Evolutionary conservation across 2,888 invertebrate genomes (phyloP).

Genomic region (Iselma pallidipennis): DNA sequence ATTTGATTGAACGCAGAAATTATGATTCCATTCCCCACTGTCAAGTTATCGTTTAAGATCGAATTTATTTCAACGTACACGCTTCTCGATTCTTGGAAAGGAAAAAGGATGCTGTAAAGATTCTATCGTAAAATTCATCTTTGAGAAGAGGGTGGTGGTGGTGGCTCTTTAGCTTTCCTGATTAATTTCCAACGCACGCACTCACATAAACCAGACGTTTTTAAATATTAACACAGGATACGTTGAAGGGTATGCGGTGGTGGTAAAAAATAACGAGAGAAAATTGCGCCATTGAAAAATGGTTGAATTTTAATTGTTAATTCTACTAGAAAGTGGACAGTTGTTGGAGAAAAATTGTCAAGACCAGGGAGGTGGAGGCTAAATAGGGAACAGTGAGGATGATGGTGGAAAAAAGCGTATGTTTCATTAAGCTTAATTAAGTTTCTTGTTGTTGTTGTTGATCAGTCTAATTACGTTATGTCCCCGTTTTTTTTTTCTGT

Average conservation of each 20-base stretch:
- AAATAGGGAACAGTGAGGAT: not conserved
- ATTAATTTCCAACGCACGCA: too few species aligned
- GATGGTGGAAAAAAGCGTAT: too few species aligned
- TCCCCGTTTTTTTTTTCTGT: too few species aligned
- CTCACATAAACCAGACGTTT: not conserved
- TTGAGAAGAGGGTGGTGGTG: not conserved
- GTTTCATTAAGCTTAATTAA: not conserved
- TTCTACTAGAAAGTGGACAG: not conserved
- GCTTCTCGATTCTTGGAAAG: not conserved
- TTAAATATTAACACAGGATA: not conserved
- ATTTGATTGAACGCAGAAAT: too few species aligned
- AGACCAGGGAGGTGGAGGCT: too few species aligned
- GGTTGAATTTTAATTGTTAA: not conserved
- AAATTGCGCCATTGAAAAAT: not conserved
- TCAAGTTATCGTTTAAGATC: too few species aligned
- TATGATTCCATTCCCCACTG: too few species aligned
- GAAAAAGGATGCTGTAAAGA: not conserved
- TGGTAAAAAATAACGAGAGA: not conserved
- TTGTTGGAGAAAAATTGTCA: not conserved
- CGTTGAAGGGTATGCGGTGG: too few species aligned
- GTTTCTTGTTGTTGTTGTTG: too few species aligned
- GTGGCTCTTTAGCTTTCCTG: too few species aligned
- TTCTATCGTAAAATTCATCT: not conserved
- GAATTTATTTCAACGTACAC: not conserved
- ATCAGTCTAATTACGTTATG: too few species aligned